Conservation (phyloP, 2,797 vertebrate species). For the Catostomus latipinnis region DNA sequence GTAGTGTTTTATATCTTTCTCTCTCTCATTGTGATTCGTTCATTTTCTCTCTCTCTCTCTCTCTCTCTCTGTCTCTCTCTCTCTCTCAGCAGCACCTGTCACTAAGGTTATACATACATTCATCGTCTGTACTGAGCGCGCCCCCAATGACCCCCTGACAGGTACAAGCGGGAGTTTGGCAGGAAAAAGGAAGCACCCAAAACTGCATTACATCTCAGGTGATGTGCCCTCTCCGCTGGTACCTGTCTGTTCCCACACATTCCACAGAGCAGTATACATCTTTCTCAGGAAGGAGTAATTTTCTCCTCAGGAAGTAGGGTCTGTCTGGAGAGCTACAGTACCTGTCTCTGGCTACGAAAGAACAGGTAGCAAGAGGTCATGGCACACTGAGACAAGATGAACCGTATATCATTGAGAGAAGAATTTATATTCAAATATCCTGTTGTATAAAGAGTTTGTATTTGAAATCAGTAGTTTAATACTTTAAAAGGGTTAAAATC, state of each 20-base stretch:
- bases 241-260: slow-evolving; percentile 76
- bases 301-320: slow-evolving; percentile 79
- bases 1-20: slow-evolving; percentile 42
- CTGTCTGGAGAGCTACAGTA: slow-evolving; percentile 69
- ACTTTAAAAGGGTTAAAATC: too few relatives aligned
- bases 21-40: slow-evolving; percentile 25
- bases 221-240: slow-evolving; percentile 78
- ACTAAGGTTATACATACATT: slow-evolving; percentile 67
- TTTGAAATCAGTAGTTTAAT: too few relatives aligned
- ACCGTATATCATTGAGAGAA: slow-evolving; percentile 79
- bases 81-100: slow-evolving; percentile 76
- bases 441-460: background rate
- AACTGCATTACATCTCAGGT: slow-evolving; percentile 76
- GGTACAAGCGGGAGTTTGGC: slow-evolving; percentile 77
- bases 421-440: slow-evolving; percentile 38
- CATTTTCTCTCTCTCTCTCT: slow-evolving; percentile 20
- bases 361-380: slow-evolving; percentile 76
- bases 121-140: slow-evolving; percentile 68
- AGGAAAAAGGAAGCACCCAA: slow-evolving; percentile 73
- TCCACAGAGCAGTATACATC: slow-evolving; percentile 68
- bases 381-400: slow-evolving; percentile 73
- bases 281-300: slow-evolving; percentile 80
- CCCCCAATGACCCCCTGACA: slow-evolving; percentile 79
- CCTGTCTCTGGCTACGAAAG: slow-evolving; percentile 74
- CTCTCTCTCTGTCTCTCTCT: slow-evolving; percentile 7